Conservation (phyloP, 2,888 invertebrate genomes). For the Clanis bilineata region DNA sequence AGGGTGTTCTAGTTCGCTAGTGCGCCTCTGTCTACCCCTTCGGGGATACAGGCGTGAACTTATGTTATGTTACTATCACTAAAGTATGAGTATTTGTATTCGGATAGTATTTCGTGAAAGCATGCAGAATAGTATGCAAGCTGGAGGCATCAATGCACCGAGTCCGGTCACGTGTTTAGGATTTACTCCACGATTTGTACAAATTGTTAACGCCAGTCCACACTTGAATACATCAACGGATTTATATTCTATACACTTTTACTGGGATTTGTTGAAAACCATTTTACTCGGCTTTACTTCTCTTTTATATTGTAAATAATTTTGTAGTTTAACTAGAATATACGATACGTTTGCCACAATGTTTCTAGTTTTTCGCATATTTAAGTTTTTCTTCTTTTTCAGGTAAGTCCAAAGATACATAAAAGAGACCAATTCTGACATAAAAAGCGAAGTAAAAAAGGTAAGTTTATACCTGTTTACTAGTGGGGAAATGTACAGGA, state of each 20-base stretch:
- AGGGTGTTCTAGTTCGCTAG: no score
- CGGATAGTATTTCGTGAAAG: background rate
- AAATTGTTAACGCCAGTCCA: conserved; percentile 9
- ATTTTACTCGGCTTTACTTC: background rate
- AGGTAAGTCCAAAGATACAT: background rate
- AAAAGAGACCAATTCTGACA: no score
- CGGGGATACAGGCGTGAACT: no score
- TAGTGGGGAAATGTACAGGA: no score
- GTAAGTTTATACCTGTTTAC: no score
- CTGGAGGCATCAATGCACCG: background rate
- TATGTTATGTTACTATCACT: no score
- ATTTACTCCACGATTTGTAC: background rate
- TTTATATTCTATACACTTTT: background rate
- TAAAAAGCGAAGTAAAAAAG: no score
- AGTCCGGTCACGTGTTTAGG: conserved; percentile 3
- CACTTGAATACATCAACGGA: background rate
- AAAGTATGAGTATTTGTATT: no score
- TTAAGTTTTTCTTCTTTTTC: background rate
- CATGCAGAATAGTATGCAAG: background rate
- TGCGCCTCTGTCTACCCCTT: no score
- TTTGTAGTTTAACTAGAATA: background rate
- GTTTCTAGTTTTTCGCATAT: no score
- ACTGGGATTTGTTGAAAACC: background rate
- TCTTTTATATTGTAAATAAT: background rate
- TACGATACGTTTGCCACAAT: no score